phyloP scores from a whole-genome alignment of 30 jellyfish, hydroid and myxozoan genomes.

The Turritopsis rubra region DNA sequence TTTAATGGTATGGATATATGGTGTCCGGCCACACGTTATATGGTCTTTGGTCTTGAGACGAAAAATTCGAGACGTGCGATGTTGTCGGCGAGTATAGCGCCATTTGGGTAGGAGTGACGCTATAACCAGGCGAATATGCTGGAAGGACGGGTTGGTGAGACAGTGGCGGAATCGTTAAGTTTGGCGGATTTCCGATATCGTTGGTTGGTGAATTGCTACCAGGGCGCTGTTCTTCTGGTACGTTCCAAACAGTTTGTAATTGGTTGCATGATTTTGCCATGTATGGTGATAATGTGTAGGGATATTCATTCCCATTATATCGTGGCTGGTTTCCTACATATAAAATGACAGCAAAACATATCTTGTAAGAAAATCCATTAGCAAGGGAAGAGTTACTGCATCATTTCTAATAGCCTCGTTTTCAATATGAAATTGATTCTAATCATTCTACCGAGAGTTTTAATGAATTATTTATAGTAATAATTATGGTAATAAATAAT shows the following conservation, averaged over 20 bases:
- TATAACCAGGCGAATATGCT: background rate
- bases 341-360: background rate
- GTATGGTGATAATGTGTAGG: slow-evolving; percentile 17
- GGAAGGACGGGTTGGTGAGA: slow-evolving; percentile 62
- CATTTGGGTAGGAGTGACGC: slow-evolving; percentile 6
- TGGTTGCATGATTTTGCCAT: background rate
- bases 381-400: too few relatives aligned
- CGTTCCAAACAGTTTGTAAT: background rate
- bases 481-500: too few relatives aligned
- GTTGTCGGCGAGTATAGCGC: background rate
- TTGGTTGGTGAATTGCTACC: slow-evolving; percentile 55
- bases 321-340: slow-evolving; percentile 18
- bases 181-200: slow-evolving; percentile 34
- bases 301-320: slow-evolving; percentile 20
- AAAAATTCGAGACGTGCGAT: background rate
- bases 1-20: background rate
- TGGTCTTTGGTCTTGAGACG: background rate
- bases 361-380: too few relatives aligned
- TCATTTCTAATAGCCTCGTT: too few relatives aligned
- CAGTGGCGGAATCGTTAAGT: slow-evolving; percentile 68
- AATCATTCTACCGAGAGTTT: too few relatives aligned
- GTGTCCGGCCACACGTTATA: slow-evolving; percentile 7
- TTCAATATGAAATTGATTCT: too few relatives aligned
- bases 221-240: slow-evolving; percentile 48
- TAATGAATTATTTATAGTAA: too few relatives aligned